Evolutionary conservation across 2,113 vertebrate species (phyloP), one percentile per base, ranked within the genome.

Genomic region (Mustela nigripes): DNA sequence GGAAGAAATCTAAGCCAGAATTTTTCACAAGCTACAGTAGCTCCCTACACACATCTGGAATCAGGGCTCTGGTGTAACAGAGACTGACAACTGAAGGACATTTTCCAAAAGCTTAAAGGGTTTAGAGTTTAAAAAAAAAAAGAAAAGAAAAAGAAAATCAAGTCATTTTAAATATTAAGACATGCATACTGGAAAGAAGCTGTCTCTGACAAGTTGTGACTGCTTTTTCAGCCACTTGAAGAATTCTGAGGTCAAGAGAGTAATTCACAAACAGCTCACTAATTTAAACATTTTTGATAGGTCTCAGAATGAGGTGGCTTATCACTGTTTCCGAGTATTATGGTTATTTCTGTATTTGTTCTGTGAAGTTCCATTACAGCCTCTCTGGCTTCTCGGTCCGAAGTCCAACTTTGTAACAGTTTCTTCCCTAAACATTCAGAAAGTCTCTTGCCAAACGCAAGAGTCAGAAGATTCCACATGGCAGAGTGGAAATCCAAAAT

Each of bases 381-480:
- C 39, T 50, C 86, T 82, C 86, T 91, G 89, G 56, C 89, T 89
- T 93, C 50, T 26, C 1, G 45, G 63, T 94, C 50, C 78, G 45
- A 96, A 78, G 82, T 88, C 65, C n/a, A 80, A 82, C 56, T 92
- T 18, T 58, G 31, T 79, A 7, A 86, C 12, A 83, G 48, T 16
- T 85, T 28, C 36, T 78, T 24, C 78, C 74, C 18, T 80, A 39
- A 85, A 82, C 31, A 73, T 56, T 48, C 42, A 62, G 50, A n/a
- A 36, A 42, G 62, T 81, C 28, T 87, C 76, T 93, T 92, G 91
- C 36, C 39, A 79, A 94, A 76, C 45, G 63, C 0, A 4, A 56
- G 56, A 82, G 58, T 67, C 67, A 95, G 74, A 92, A 74, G 89
- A 95, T 83, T 50, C 86, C 67, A 94, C 50, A 83, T 45, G 9